A percentile compares a stretch with the other conserved stretches of the same genome.
Conservation (phyloP, 2,888 invertebrate species). For the Mayetiola destructor region DNA sequence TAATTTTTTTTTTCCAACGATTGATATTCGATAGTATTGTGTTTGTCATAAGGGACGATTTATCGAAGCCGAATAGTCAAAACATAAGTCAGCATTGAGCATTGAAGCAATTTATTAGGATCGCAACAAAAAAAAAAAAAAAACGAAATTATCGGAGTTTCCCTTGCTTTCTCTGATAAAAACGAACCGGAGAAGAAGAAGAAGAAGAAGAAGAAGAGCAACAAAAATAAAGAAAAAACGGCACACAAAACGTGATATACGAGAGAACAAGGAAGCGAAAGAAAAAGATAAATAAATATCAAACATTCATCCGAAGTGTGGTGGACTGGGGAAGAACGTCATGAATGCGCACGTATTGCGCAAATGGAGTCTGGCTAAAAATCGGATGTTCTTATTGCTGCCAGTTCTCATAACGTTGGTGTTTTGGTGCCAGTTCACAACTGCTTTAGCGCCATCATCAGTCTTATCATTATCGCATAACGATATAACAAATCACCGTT, state of each 20-base stretch:
- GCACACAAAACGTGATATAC: no score
- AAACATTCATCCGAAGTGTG: slow-evolving; percentile 2
- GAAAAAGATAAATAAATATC: background rate
- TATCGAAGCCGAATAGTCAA: no score
- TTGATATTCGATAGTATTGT: no score
- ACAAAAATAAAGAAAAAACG: background rate
- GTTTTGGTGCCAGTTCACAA: slow-evolving; percentile 28
- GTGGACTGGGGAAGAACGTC: slow-evolving; percentile 27
- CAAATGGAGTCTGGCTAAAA: slow-evolving; percentile 38
- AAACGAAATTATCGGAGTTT: background rate
- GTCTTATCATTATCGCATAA: background rate
- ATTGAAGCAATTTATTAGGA: background rate
- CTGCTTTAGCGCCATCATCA: slow-evolving; percentile 24
- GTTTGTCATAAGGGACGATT: no score
- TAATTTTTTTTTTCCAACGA: no score
- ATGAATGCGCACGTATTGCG: slow-evolving; percentile 39
- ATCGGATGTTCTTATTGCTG: slow-evolving; percentile 35
- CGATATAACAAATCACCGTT: no score
- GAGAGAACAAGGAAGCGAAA: background rate
- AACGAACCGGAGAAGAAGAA: background rate
- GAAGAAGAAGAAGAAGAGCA: background rate
- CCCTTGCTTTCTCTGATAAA: no score
- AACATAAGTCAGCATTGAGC: background rate
- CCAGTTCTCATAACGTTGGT: slow-evolving; percentile 32
- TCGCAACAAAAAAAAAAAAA: background rate